Evolutionary conservation across 2,888 invertebrate species (phyloP), one percentile per base, ranked within the genome.

Genomic region (Lutraria lutraria): DNA sequence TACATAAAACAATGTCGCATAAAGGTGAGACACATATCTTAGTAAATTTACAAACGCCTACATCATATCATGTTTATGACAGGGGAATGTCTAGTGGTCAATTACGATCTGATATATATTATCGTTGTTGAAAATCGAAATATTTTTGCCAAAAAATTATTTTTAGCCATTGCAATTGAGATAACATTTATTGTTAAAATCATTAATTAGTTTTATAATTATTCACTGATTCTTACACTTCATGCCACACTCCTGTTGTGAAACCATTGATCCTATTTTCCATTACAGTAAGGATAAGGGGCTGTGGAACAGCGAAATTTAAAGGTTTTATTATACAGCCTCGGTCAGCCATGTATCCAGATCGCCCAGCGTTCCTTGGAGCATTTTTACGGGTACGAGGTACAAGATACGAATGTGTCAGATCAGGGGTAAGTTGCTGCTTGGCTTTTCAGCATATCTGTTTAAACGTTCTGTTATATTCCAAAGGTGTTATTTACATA

Each of bases 271-370:
- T 43, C 2, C 2, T 43, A 43, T 43, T 43, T 43, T 43, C 43
- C 43, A 43, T 43, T 43, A 43, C 90, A 94, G 94, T 94, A 21
- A 90, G 92, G 15, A 88, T 94, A 68, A 85, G 90, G 86, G 93
- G 92, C 13, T 94, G 94, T 88, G 91, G 90, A 15, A 79, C 79
- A 34, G 83, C 87, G 1, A 86, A 86, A n/a, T 94, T 94, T 34
- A 92, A 92, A 72, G 94, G 94, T 0, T 94, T 93, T 81, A 88
- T 93, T 72, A 90, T 94, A 29, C 94, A 94, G 86, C 90, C 94
- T 13, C 87, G 94, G 25, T 89, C 93, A 16, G 94, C 93, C 15
- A 88, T 92, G 81, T 94, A 88, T 86, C 91, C 93, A 19, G 86
- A 92, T 81, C 81, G 90, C 21, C 89, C 91, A 1, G 93, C 93